Evolutionary conservation across 2,888 invertebrate genomes (phyloP), one percentile per base, ranked within the genome.

Genomic region (Carabus problematicus): DNA sequence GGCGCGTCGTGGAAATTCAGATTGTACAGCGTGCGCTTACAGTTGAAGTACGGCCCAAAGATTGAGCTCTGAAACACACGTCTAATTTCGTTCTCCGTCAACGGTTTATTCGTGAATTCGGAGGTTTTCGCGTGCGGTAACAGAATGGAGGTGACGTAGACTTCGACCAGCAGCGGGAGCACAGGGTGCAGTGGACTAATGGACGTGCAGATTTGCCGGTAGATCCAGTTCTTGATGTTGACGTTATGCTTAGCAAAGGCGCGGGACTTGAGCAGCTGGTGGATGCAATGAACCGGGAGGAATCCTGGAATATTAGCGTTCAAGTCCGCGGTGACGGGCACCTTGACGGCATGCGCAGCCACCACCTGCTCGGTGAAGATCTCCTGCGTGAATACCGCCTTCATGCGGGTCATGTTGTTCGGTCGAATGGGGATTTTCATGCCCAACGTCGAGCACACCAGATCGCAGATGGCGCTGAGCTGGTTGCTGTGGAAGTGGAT

Each of bases 401-500:
- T 96, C 83, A 96, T 93, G 64, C 94, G 86, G 0, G 91, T 91
- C 74, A 95, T 89, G 75, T 93, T 94, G 76, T 94, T 95, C 9
- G 93, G 91, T 40, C 95, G 84, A 54, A 93, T 92, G 0, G 92
- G 91, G 71, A 96, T 92, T 79, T 97, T 95, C 95, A 98, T 97
- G 29, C 97, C 96, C 1, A 98, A 84, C 0, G 96, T 97, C 2
- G 95, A 91, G 77, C 95, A 96, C 0, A 98, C 96, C 45, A 98
- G 84, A 77, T 98, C 98, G 64, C 94, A 93, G 64, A 98, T 96
- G 6, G 97, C 95, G 63, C 91, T 89, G 71, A 96, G 85, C 81
- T 98, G 97, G 78, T 95, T 96, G 74, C 95, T 94, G 80, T 98
- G 98, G 80, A 98, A 98, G 81, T 98, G 97, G 73, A 98, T 97